Base-by-base conservation (phyloP, 2,113 vertebrate genomes). In the Gadus chalcogrammus region DNA sequence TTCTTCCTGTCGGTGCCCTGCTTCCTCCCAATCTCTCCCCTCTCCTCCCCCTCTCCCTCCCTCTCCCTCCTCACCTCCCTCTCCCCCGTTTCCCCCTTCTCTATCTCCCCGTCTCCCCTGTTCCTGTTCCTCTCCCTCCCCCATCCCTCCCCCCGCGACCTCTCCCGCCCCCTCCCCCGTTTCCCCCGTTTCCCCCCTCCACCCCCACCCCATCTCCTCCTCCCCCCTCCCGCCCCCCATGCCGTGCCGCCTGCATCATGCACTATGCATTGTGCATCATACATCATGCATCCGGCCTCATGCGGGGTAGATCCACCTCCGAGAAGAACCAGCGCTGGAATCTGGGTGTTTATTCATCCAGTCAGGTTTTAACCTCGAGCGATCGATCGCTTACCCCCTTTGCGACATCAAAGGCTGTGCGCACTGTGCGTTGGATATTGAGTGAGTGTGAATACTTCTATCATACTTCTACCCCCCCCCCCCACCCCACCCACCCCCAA, bases 261-360 rank as follows among this genome's bases (percentile, higher is more conserved):
- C 77, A 88, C 24, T 24, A 24, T 24, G 24, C 24, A 24, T 24
- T 24, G 24, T 24, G 24, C 24, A 24, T 24, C 24, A 24, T 24
- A 3, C 64, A 38, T 24, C 62, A 24, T 61, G 76, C 68, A 74
- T 84, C 77, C 72, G 81, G 62, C 59, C 68, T 85, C 78, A 81
- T 90, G 79, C 77, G 88, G 84, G 78, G 83, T 88, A 68, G 67
- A 80, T 71, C 31, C 55, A 72, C 74, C 76, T 27, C 66, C 71
- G 61, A 68, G 27, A 64, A 66, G 53, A 64, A 35, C 16, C 3
- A 56, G 70, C 79, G 55, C 31, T 35, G 31, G 31, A 78, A 77
- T 70, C 56, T 73, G 61, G 4, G 75, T 84, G 76, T 83, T 88
- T 88, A 88, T 88, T 88, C 75, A 85, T 88, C 27, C 61, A 73